Base-by-base conservation (phyloP, 2,797 vertebrate genomes). In the Pseudochromis fuscus region DNA sequence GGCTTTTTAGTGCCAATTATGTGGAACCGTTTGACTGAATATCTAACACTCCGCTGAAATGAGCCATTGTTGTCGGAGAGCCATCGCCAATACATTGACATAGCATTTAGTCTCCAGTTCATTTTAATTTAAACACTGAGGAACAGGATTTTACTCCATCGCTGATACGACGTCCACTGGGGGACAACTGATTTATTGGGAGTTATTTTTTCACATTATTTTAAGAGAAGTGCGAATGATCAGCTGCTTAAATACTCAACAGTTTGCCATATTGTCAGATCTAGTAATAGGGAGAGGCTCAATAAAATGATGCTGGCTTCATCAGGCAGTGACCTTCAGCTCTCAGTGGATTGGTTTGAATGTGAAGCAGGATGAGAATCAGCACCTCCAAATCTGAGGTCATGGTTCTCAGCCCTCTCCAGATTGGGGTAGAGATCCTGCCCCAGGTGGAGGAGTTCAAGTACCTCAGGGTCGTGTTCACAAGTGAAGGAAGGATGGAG, bases 1-100 rank as follows among this genome's bases (percentile, higher is more conserved):
- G 79, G 87, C 84, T 87, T 92, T 92, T 87, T 89, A 90, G 74
- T 80, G 73, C 72, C 88, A 92, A 91, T 94, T 93, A 93, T 82
- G 82, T 77, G 76, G 73, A 89, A 81, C 67, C 64, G 27, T 92
- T 88, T 81, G 60, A 87, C 68, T 81, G 66, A 38, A 25, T 75
- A 64, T 77, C 64, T 78, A 76, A 76, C 78, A 60, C 67, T 67
- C 46, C 45, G 60, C 56, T 60, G 30, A 81, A 89, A 84, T 79
- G 73, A 83, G 76, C 67, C 74, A 64, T 83, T 90, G 82, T 87
- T 87, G 75, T 71, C 40, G 18, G 30, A 70, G 56, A 81, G 52
- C 55, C 44, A 61, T 49, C 8, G 19, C 3, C 1, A 2, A 61
- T 75, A 53, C 37, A 31, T 13, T 55, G 66, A 51, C 10, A 5